These are phyloP conservation scores for Torymus aiolomorphi DNA, from an alignment of 2,888 invertebrate species.

Conservation along the genomic window DNA sequence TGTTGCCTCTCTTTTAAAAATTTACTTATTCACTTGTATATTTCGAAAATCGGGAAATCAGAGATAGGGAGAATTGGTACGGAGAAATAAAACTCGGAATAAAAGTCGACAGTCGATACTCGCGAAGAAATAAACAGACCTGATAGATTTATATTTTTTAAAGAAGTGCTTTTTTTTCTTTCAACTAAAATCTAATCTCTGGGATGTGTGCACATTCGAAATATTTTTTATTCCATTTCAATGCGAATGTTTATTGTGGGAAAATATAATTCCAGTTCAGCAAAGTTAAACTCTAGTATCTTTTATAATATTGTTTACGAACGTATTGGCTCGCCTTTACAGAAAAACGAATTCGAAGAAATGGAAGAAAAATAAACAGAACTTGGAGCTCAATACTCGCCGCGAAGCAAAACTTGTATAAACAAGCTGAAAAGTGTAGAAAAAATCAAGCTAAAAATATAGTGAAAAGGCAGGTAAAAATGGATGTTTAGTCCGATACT, in stretches of 20 bases:
- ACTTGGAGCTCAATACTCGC: conserved; percentile 1
- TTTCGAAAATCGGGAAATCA: too few relatives aligned
- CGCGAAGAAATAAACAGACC: too few relatives aligned
- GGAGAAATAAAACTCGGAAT: too few relatives aligned
- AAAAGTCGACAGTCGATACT: too few relatives aligned
- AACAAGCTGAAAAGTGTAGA: conserved; percentile 10
- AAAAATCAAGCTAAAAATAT: conserved; percentile 1
- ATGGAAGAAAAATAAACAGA: conserved; percentile 17
- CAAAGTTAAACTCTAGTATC: conserved; percentile 27
- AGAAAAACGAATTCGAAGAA: conserved; percentile 37
- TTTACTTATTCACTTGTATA: too few relatives aligned
- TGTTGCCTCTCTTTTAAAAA: too few relatives aligned
- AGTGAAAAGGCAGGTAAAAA: not conserved
- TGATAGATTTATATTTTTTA: too few relatives aligned
- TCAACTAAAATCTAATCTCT: too few relatives aligned
- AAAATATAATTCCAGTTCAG: conserved; percentile 21
- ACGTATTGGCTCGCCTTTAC: conserved; percentile 34
- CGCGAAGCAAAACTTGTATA: conserved; percentile 9
- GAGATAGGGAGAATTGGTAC: too few relatives aligned
- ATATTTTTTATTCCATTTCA: too few relatives aligned
- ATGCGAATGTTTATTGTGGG: conserved; percentile 13
- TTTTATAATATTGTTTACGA: conserved; percentile 26
- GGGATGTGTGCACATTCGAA: too few relatives aligned
- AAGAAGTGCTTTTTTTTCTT: too few relatives aligned
- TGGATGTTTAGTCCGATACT: not conserved